Percentiles rank a stretch among this genome's conserved stretches.
These are phyloP conservation scores for Cotesia vestalis DNA, from an alignment of 1,140 invertebrate species.

Conservation along the genomic window DNA sequence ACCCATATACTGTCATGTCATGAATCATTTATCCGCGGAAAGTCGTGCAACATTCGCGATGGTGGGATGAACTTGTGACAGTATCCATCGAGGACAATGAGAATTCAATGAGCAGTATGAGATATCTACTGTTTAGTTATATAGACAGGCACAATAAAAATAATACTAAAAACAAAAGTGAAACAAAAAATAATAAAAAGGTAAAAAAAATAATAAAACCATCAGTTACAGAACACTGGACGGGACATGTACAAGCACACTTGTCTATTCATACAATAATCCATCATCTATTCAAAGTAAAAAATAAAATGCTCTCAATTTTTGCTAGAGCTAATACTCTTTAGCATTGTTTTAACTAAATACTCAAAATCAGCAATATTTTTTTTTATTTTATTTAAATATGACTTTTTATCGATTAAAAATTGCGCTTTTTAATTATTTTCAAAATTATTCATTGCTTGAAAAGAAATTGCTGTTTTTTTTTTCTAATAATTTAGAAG, in stretches of 20 bases:
- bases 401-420: too few species aligned
- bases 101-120: slow-evolving; percentile 11
- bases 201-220: slow-evolving; percentile 2
- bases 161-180: background rate
- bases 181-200: background rate
- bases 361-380: background rate
- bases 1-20: background rate
- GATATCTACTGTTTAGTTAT: background rate
- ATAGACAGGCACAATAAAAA: background rate
- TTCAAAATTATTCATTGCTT: too few species aligned
- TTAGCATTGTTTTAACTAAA: background rate
- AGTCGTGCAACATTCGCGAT: background rate
- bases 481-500: too few species aligned
- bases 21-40: background rate
- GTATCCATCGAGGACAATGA: slow-evolving; percentile 6
- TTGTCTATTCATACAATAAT: slow-evolving; percentile 24
- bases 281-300: slow-evolving; percentile 11
- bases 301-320: background rate
- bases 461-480: too few species aligned
- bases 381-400: too few species aligned
- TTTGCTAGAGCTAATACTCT: background rate
- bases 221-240: slow-evolving; percentile 24
- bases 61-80: background rate
- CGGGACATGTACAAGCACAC: background rate
- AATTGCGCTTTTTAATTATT: too few species aligned